These are phyloP conservation scores for Gambelia wislizenii DNA, from an alignment of 2,797 vertebrate genomes.

Conservation along the genomic window DNA sequence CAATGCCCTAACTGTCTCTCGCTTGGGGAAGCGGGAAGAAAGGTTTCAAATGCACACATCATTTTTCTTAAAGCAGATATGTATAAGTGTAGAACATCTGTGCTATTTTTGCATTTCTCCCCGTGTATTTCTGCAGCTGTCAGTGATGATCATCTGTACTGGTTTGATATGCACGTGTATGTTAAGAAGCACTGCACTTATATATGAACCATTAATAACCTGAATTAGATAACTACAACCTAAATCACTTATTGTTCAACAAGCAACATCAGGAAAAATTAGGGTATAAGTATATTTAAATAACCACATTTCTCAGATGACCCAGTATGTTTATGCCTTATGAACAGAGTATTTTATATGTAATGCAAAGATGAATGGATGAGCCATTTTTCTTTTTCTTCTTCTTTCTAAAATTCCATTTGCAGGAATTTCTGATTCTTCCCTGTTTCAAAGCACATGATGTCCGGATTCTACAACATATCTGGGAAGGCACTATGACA, in stretches of 20 bases:
- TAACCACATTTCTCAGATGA: background rate
- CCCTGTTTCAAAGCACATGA: slow-evolving; percentile 62
- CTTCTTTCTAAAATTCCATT: slow-evolving; percentile 29
- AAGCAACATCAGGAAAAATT: background rate
- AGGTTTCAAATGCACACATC: too few relatives aligned
- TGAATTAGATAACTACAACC: background rate
- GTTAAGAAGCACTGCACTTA: background rate
- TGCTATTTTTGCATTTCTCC: too few relatives aligned
- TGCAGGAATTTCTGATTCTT: slow-evolving; percentile 57
- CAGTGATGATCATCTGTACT: too few relatives aligned
- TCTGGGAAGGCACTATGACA: slow-evolving; percentile 64
- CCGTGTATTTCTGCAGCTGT: background rate
- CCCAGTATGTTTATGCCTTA: background rate
- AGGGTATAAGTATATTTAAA: background rate
- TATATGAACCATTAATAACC: background rate
- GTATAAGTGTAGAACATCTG: too few relatives aligned
- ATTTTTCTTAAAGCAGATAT: too few relatives aligned
- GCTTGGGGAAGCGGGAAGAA: too few relatives aligned
- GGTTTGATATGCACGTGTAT: background rate
- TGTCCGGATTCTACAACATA: slow-evolving; percentile 68
- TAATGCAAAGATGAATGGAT: slow-evolving; percentile 14
- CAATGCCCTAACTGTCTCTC: too few relatives aligned
- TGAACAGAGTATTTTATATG: background rate
- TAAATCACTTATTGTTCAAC: background rate
- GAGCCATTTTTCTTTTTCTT: slow-evolving; percentile 5